These are phyloP conservation scores for Tolmerus cingulatus DNA, from an alignment of 2,888 invertebrate species.

Conservation along the genomic window DNA sequence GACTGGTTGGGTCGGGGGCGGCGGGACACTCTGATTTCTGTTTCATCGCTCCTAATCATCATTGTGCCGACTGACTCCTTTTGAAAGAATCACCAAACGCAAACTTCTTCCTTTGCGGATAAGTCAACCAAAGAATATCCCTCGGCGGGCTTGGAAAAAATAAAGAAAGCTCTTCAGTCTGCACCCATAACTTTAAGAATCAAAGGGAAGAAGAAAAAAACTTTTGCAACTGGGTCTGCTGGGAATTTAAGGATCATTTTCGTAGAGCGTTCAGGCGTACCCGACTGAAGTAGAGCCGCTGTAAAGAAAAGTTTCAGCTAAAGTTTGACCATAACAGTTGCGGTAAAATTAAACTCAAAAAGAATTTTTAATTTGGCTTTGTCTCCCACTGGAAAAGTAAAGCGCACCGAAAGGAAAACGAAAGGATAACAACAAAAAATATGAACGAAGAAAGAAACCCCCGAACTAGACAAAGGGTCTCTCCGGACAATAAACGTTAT, in stretches of 20 bases:
- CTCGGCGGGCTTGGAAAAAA: not conserved
- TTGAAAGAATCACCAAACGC: constrained; percentile 19
- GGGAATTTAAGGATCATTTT: constrained; percentile 22
- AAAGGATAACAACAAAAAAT: not conserved
- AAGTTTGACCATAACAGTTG: constrained; percentile 37
- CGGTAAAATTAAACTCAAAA: constrained; percentile 45
- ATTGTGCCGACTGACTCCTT: not conserved
- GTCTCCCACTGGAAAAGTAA: constrained; percentile 31
- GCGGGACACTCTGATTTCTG: not conserved
- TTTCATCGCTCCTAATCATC: not conserved
- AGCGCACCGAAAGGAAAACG: constrained; percentile 7
- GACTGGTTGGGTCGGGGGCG: not conserved
- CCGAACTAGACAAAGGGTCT: not conserved
- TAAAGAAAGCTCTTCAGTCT: not conserved
- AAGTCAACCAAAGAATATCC: constrained; percentile 16
- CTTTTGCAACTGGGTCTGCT: constrained; percentile 16
- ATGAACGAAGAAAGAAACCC: not conserved
- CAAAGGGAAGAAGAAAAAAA: not conserved
- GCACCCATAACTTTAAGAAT: constrained; percentile 1
- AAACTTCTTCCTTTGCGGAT: constrained; percentile 8
- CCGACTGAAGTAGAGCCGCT: not conserved
- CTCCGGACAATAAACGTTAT: constrained; percentile 19
- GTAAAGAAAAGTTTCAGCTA: constrained; percentile 13
- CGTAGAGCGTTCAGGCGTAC: not conserved
- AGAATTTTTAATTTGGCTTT: constrained; percentile 46